Percentiles rank a stretch among this genome's conserved stretches.
Evolutionary conservation across 2,888 invertebrate genomes (phyloP).

Genomic region (Lasioglossum leucozonium): DNA sequence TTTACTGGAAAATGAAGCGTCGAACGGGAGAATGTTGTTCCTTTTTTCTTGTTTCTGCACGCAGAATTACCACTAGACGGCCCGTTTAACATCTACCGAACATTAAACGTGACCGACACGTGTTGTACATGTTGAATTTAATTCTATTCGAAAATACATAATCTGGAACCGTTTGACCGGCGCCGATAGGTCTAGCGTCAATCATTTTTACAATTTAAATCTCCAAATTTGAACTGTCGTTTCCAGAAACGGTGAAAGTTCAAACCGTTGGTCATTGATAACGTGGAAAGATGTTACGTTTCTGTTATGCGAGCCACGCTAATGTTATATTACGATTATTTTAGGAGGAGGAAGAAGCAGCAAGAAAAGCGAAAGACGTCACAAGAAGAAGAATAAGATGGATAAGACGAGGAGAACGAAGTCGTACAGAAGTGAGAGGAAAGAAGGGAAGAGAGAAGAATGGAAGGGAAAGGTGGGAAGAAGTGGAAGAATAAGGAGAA

Average conservation of each 20-base stretch:
- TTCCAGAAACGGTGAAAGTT: too few species aligned
- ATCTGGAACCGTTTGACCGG: too few species aligned
- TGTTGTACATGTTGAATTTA: not conserved
- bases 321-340: not conserved
- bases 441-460: not conserved
- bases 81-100: not conserved
- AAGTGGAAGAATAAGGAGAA: conserved; percentile 5
- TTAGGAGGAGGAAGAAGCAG: not conserved
- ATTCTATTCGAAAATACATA: not conserved
- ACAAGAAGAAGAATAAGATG: not conserved
- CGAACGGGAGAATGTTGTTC: too few species aligned
- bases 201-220: too few species aligned
- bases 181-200: too few species aligned
- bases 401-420: not conserved
- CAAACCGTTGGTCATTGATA: too few species aligned
- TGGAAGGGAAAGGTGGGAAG: not conserved
- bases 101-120: not conserved
- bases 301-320: too few species aligned
- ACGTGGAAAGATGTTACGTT: too few species aligned
- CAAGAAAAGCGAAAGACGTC: not conserved
- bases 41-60: too few species aligned
- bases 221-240: too few species aligned
- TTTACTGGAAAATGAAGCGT: not conserved
- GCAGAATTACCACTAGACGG: too few species aligned
- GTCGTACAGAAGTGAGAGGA: not conserved